Evolutionary conservation across 2,888 invertebrate genomes (phyloP), one percentile per base, ranked within the genome.

Genomic region (Pycnomerus fuliginosus): DNA sequence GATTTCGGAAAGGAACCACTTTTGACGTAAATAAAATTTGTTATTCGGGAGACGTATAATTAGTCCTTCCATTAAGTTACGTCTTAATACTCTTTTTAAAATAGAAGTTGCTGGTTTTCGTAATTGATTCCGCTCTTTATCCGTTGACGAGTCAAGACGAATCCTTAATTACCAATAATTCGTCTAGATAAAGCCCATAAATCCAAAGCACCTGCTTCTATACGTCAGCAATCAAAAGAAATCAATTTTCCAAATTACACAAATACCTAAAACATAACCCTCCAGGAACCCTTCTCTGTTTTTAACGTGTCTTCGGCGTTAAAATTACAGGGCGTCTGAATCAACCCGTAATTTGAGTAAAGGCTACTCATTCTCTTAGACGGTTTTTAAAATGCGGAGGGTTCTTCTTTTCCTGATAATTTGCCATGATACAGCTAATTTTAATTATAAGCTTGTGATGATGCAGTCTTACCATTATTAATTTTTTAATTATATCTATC

Each of bases 281-380:
- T 13, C n/a, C n/a, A n/a, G n/a, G n/a, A 48, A 44, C 53, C 53
- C 45, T 48, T 55, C 54, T 45, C 49, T 25, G 45, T 51, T 56
- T 54, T 61, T 57, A 55, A 60, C 48, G 56, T 55, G 55, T 54
- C 59, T 63, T 65, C 69, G 68, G 67, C 61, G 39, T 42, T 48
- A 37, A 68, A 68, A 69, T 69, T 68, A 69, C 64, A 69, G 66
- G 68, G 65, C 63, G 50, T 53, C 48, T 46, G 51, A 56, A 58
- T 62, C 58, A 61, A 61, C 56, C 58, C 54, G 65, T 64, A 68
- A 67, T 66, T 67, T 62, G 43, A 44, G 55, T 58, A 62, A 61
- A 65, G 65, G 62, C 64, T 62, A 64, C 65, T 65, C 64, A 61
- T 65, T 35, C 24, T n/a, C n/a, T n/a, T 32, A 13, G 27, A 40